A percentile compares a stretch with the other conserved stretches of the same genome.
phyloP scores from a whole-genome alignment of 1,140 invertebrate species.

The Eurosta solidaginis region DNA sequence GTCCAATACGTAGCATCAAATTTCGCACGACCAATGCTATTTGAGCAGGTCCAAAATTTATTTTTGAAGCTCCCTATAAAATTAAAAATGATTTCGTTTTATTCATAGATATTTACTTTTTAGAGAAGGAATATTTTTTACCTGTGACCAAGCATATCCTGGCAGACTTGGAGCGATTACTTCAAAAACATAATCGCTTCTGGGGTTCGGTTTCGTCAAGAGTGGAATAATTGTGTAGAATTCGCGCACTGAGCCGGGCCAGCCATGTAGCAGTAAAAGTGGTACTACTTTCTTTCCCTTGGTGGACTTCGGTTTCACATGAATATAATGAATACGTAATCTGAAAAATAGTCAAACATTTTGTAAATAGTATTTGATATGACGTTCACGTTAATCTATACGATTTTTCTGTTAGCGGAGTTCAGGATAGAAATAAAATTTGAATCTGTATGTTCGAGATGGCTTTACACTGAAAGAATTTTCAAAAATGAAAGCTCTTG shows the following conservation, averaged over 20 bases:
- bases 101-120: background rate
- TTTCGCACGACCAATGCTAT: slow-evolving; percentile 77
- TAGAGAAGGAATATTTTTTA: slow-evolving; percentile 42
- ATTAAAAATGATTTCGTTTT: background rate
- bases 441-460: too few relatives aligned
- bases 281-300: slow-evolving; percentile 67
- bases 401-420: too few relatives aligned
- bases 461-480: too few relatives aligned
- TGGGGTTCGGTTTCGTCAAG: slow-evolving; percentile 65
- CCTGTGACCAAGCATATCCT: slow-evolving; percentile 84
- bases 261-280: slow-evolving; percentile 81
- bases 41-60: slow-evolving; percentile 68
- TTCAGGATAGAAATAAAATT: too few relatives aligned
- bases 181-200: slow-evolving; percentile 75
- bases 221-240: slow-evolving; percentile 81
- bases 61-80: slow-evolving; percentile 63
- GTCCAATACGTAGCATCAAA: slow-evolving; percentile 80
- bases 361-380: too few relatives aligned
- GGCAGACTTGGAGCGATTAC: slow-evolving; percentile 80
- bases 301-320: slow-evolving; percentile 62
- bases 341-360: too few relatives aligned
- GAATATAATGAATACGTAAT: slow-evolving; percentile 77
- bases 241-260: slow-evolving; percentile 87
- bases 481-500: too few relatives aligned
- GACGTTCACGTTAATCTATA: too few relatives aligned